These are phyloP conservation scores for roundworm (Caenorhabditis elegans) DNA, from an alignment of 1,140 invertebrate species.

Conservation along the genomic window WBcel235 BX284606.5:13818501-13819000, in stretches of 20 bases:
- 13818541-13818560: background rate
- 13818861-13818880: too few species aligned
- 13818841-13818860: too few species aligned
- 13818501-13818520: background rate
- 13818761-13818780: constrained; percentile 56
- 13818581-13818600: background rate
- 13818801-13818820: background rate
- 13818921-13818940: too few species aligned
- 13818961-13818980: constrained; percentile 55
- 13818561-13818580: background rate
- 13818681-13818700: constrained; percentile 63
- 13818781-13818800: background rate
- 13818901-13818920: too few species aligned
- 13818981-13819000: constrained; percentile 61
- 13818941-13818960: background rate
- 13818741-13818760: constrained; percentile 58
- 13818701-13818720: constrained; percentile 58
- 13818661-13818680: constrained; percentile 61
- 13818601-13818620: constrained; percentile 31
- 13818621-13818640: constrained; percentile 52
- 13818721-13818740: constrained; percentile 52
- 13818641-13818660: constrained; percentile 61
- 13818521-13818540: background rate
- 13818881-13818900: too few species aligned
- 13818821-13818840: too few species aligned